A percentile compares a stretch with the other conserved stretches of the same genome.
phyloP scores from a whole-genome alignment of 2,113 vertebrate species.

The Nannospalax galili region DNA sequence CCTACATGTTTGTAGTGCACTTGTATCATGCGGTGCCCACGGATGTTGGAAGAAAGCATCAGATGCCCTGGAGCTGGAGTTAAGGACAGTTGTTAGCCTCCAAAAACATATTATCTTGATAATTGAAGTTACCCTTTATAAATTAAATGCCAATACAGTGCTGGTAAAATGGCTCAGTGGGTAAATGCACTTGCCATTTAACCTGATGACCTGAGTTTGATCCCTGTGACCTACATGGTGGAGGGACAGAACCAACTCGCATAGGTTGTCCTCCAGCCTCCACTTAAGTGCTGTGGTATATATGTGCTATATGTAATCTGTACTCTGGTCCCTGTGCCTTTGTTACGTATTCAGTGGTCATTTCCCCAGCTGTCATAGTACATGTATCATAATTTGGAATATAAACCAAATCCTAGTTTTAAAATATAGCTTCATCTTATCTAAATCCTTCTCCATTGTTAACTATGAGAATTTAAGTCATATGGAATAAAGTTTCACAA shows the following conservation, averaged over 20 bases:
- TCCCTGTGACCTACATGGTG: not conserved
- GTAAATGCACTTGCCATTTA: not conserved
- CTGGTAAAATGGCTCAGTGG: not conserved
- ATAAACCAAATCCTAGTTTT: constrained; percentile 38
- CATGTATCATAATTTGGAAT: not conserved
- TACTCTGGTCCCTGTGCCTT: not conserved
- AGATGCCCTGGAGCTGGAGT: too few species aligned
- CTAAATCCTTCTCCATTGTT: not conserved
- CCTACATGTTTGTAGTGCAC: too few species aligned
- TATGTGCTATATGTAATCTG: not conserved
- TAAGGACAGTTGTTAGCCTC: too few species aligned
- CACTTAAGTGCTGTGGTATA: not conserved
- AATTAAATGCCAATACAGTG: not conserved
- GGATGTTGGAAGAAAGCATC: too few species aligned
- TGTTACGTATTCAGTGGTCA: not conserved
- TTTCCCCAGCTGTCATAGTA: not conserved
- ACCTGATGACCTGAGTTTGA: not conserved
- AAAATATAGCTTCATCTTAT: constrained; percentile 1
- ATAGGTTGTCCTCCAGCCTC: not conserved
- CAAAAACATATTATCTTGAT: constrained; percentile 46
- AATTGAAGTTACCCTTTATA: constrained; percentile 17
- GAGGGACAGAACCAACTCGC: not conserved
- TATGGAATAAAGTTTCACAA: not conserved
- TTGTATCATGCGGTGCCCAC: too few species aligned
- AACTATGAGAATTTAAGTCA: constrained; percentile 33